phyloP scores from a whole-genome alignment of 2,113 vertebrate species.

The Aldabrachelys gigantea region DNA sequence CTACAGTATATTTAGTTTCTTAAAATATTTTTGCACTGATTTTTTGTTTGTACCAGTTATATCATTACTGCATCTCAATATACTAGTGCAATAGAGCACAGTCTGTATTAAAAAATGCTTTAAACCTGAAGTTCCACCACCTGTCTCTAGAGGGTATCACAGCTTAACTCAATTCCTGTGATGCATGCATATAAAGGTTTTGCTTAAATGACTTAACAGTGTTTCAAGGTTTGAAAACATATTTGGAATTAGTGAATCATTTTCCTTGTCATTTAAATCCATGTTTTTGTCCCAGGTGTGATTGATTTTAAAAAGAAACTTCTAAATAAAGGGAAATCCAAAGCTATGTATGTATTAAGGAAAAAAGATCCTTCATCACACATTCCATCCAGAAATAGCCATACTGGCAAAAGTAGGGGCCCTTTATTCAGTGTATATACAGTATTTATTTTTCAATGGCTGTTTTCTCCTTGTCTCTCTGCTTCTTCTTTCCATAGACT shows the following conservation, averaged over 20 bases:
- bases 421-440: fast-evolving
- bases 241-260: neutral
- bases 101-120: neutral
- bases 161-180: neutral
- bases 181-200: neutral
- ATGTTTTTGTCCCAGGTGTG: fast-evolving
- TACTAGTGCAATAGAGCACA: neutral
- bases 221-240: neutral
- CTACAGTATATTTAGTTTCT: neutral
- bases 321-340: neutral
- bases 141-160: constrained; percentile 57
- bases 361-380: neutral
- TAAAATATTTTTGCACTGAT: neutral
- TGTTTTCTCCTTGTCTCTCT: neutral
- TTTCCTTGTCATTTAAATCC: neutral
- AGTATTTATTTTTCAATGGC: neutral
- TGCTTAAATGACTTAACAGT: fast-evolving
- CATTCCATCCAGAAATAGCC: neutral
- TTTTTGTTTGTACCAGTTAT: fast-evolving
- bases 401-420: neutral
- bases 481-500: neutral
- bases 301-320: neutral
- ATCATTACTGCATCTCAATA: fast-evolving
- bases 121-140: neutral
- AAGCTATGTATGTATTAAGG: neutral